phyloP scores from a whole-genome alignment of 2,888 invertebrate species.

The Dynastes maya region DNA sequence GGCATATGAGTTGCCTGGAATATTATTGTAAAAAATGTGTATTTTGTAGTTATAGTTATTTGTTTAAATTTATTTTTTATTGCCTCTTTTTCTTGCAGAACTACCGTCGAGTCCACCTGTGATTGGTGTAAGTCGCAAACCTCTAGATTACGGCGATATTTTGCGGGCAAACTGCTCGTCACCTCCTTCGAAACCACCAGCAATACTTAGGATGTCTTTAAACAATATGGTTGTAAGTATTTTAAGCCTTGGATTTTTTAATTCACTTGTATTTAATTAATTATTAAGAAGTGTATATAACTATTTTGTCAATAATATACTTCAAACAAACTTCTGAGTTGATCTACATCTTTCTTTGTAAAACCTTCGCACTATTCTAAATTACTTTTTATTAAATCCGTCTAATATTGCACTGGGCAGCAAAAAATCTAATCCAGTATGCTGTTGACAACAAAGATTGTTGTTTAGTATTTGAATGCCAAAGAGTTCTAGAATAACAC shows the following conservation, averaged over 20 bases:
- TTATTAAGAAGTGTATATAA: too few relatives aligned
- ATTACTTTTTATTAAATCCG: too few relatives aligned
- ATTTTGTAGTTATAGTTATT: neutral
- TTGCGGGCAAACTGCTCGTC: conserved; percentile 87
- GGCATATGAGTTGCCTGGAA: too few relatives aligned
- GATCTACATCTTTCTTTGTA: too few relatives aligned
- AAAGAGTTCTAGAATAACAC: too few relatives aligned
- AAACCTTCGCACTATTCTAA: too few relatives aligned
- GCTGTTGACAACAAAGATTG: too few relatives aligned
- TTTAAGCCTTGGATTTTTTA: neutral
- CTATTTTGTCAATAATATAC: too few relatives aligned
- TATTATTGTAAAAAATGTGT: neutral
- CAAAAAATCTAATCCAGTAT: too few relatives aligned
- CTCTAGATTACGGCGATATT: conserved; percentile 83
- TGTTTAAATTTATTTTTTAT: neutral
- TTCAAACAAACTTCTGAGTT: too few relatives aligned
- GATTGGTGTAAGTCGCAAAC: conserved; percentile 81
- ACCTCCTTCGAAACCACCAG: conserved; percentile 82
- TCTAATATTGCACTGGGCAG: too few relatives aligned
- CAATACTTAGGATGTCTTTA: conserved; percentile 82
- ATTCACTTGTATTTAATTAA: neutral
- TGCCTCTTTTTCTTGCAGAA: conserved; percentile 71
- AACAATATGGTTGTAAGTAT: conserved; percentile 84
- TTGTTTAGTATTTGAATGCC: too few relatives aligned
- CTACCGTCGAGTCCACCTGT: conserved; percentile 80